These are phyloP conservation scores for Bucco capensis DNA, from an alignment of 2,113 vertebrate genomes.

Conservation along the genomic window DNA sequence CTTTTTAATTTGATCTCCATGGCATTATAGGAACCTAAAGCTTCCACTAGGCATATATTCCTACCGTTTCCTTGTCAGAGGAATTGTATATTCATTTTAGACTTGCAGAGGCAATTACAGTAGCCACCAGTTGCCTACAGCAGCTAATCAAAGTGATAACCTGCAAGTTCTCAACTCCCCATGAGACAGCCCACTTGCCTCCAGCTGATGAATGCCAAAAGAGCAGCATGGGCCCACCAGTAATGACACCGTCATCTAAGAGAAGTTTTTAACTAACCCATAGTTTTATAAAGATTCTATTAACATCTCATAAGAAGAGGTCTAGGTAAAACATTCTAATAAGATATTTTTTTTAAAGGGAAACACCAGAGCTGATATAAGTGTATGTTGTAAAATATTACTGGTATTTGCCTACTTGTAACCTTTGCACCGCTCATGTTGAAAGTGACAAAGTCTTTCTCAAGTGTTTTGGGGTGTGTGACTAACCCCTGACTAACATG, in stretches of 20 bases:
- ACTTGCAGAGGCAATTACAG: constrained; percentile 22
- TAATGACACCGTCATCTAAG: not conserved
- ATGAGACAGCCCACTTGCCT: not conserved
- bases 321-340: not conserved
- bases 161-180: constrained; percentile 36
- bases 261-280: constrained; percentile 26
- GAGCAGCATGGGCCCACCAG: not conserved
- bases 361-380: not conserved
- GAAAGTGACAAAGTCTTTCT: not conserved
- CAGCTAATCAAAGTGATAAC: constrained; percentile 56
- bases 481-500: not conserved
- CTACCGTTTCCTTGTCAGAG: constrained; percentile 12
- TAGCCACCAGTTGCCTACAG: constrained; percentile 42
- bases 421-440: not conserved
- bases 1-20: constrained; percentile 52
- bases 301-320: constrained; percentile 4
- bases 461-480: not conserved
- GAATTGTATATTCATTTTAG: constrained; percentile 50
- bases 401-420: not conserved
- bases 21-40: constrained; percentile 28
- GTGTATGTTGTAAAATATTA: not conserved
- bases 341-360: not conserved
- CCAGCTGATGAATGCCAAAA: constrained; percentile 26
- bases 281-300: not conserved
- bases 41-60: constrained; percentile 27